Base-by-base conservation (phyloP, 1,140 invertebrate species). In the Pseudomyrmex sp. region DNA sequence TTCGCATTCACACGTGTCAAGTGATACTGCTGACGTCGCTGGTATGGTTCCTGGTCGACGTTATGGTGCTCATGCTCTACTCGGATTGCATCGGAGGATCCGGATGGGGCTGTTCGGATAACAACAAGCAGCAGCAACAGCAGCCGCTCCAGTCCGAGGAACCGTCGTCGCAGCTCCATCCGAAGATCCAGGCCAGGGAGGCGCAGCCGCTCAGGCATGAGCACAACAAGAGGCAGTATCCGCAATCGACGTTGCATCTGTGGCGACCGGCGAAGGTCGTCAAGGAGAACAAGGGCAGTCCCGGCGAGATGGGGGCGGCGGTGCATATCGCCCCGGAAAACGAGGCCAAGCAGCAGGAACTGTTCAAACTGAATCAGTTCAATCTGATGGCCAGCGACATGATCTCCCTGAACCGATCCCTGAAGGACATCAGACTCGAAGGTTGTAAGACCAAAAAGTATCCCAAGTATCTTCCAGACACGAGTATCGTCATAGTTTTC, bases 301-400 rank as follows among this genome's bases (percentile, higher is more conserved):
- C 97, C 3, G 99, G 99, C 35, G 98, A 99, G 95, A 95, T 97
- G 95, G 99, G 96, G 56, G 97, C 97, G 92, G 96, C 98, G 46
- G 98, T 99, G 5, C 96, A 97, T 84, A 97, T 99, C 89, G 96
- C 98, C 44, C 94, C 96, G 3, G 97, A 98, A 23, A 96, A 97
- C 92, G 97, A 99, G 90, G 96, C 96, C 63, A 93, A 98, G 48
- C 98, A 98, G 95, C 97, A 99, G 94, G 98, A 99, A 89, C 98
- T 98, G 92, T 99, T 99, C 94, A 99, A 99, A 93, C 95, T 98
- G 85, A 99, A 99, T 95, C 98, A 99, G 95, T 99, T 99, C 94
- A 99, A 99, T 95, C 95, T 99, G 84, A 94, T 99, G 92, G 99
- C 99, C 63, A 99, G 98, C 94, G 99, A 99, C 94, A 97, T 98